These are phyloP conservation scores for Drosophila ercepeae DNA, from an alignment of 1,140 invertebrate species.

Conservation along the genomic window DNA sequence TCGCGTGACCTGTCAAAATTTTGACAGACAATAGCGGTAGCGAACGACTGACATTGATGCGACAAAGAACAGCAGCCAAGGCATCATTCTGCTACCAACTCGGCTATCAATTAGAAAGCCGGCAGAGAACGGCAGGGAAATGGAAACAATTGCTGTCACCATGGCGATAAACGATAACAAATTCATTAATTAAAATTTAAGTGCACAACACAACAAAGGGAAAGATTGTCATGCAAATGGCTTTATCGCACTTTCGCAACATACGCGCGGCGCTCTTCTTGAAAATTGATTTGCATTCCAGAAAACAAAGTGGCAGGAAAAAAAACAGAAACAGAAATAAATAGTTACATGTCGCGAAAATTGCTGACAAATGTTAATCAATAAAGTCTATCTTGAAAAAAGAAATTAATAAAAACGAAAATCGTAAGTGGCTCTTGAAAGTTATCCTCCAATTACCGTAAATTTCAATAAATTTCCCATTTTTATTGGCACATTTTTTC, in stretches of 20 bases:
- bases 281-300: conserved; percentile 29
- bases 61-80: conserved; percentile 1
- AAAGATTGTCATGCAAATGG: conserved; percentile 42
- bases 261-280: neutral
- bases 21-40: conserved; percentile 46
- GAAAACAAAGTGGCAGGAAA: conserved; percentile 6
- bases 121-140: conserved; percentile 25
- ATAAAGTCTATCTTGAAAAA: conserved; percentile 7
- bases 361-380: conserved; percentile 13
- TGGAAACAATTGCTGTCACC: conserved; percentile 53
- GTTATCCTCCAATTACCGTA: conserved; percentile 27
- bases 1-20: conserved; percentile 51
- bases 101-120: conserved; percentile 42
- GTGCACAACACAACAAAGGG: conserved; percentile 38
- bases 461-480: conserved; percentile 41
- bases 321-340: conserved; percentile 1
- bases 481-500: conserved; percentile 22
- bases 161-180: conserved; percentile 66
- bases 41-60: conserved; percentile 30
- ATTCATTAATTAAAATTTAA: conserved; percentile 68
- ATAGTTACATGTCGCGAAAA: conserved; percentile 19
- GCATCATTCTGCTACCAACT: conserved; percentile 16
- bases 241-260: conserved; percentile 32
- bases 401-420: neutral
- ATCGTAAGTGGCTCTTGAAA: conserved; percentile 22